A percentile compares a stretch with the other conserved stretches of the same genome.
phyloP scores from a whole-genome alignment of 2,888 invertebrate genomes.

The Glaucopsyche alexis region DNA sequence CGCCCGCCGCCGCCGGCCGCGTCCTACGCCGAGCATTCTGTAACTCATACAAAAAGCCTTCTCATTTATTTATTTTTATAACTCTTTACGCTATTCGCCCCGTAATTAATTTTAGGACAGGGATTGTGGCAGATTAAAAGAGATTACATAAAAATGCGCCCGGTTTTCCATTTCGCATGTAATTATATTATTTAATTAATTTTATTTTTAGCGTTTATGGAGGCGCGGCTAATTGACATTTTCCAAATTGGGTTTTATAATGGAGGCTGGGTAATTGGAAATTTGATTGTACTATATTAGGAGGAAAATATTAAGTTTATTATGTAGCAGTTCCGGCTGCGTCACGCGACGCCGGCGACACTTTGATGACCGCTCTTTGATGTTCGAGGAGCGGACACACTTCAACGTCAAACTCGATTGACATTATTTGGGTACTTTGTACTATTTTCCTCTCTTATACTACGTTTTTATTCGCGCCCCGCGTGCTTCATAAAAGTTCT shows the following conservation, averaged over 20 bases:
- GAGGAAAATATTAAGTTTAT: background rate
- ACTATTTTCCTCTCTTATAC: background rate
- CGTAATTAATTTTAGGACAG: background rate
- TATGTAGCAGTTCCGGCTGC: background rate
- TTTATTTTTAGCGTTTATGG: conserved; percentile 1
- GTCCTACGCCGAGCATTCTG: background rate
- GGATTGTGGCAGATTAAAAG: background rate
- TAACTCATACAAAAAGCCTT: background rate
- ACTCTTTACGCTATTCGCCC: background rate
- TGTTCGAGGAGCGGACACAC: background rate
- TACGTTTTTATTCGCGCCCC: background rate
- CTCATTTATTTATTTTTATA: background rate
- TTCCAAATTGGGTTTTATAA: conserved; percentile 4
- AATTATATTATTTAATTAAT: conserved; percentile 13
- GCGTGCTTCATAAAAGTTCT: background rate
- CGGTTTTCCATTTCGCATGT: background rate
- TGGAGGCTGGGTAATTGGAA: background rate
- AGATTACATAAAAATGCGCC: background rate
- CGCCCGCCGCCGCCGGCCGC: background rate
- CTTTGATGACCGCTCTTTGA: conserved; percentile 18
- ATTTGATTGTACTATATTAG: background rate
- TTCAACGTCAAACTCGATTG: background rate
- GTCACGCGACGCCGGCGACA: background rate
- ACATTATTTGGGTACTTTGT: background rate
- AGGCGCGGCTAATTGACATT: conserved; percentile 4